Evolutionary conservation across 2,888 invertebrate species (phyloP).

Genomic region (Eretmocerus hayati): DNA sequence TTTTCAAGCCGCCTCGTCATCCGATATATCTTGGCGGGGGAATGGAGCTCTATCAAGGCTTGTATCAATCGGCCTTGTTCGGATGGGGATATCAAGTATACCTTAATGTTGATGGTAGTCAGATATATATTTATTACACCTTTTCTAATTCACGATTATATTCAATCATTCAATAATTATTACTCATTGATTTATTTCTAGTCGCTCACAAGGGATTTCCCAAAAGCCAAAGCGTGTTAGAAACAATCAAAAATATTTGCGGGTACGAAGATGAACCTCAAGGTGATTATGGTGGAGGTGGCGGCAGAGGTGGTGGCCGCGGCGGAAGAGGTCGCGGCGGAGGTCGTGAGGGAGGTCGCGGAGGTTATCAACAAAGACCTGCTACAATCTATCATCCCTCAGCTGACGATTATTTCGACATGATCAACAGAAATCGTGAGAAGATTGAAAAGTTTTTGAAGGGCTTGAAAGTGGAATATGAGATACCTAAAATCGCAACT

Average conservation of each 20-base stretch:
- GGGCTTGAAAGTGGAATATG: slow-evolving; percentile 48
- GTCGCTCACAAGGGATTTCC: slow-evolving; percentile 78
- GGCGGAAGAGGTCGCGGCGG: too few relatives aligned
- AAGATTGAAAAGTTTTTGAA: slow-evolving; percentile 34
- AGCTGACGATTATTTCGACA: background rate
- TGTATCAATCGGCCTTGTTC: slow-evolving; percentile 86
- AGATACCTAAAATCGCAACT: slow-evolving; percentile 47
- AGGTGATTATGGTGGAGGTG: too few relatives aligned
- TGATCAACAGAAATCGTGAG: slow-evolving; percentile 3
- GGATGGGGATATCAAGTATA: slow-evolving; percentile 76
- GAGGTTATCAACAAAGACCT: slow-evolving; percentile 6
- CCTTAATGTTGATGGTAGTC: slow-evolving; percentile 87
- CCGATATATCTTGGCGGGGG: slow-evolving; percentile 68
- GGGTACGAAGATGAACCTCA: background rate
- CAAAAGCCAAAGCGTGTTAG: slow-evolving; percentile 48
- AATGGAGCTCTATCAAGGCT: slow-evolving; percentile 85
- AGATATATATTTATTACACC: too few relatives aligned
- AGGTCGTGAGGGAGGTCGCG: too few relatives aligned
- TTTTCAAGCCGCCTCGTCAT: slow-evolving; percentile 11
- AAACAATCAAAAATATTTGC: slow-evolving; percentile 42
- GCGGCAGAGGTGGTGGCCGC: too few relatives aligned
- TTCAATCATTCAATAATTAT: too few relatives aligned
- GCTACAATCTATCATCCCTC: too few relatives aligned
- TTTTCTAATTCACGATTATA: too few relatives aligned
- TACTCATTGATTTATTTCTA: too few relatives aligned